Conservation (phyloP, 1,140 invertebrate species). For the Zaprionus davidi region DNA sequence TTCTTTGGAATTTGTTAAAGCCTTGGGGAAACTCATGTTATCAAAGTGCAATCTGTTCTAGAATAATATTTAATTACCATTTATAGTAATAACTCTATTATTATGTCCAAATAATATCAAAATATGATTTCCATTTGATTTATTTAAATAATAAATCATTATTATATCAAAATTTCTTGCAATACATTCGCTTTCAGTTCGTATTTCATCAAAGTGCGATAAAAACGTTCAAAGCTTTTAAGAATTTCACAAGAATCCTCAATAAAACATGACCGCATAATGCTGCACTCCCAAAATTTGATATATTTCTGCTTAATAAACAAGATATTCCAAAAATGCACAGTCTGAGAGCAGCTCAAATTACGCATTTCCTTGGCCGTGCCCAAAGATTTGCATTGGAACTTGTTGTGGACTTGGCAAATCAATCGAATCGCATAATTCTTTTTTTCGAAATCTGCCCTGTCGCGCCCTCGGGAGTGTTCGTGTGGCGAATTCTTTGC, state of each 20-base stretch:
- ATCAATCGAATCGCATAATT: background rate
- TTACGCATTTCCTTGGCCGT: conserved; percentile 46
- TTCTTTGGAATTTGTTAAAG: no score
- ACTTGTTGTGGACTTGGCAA: background rate
- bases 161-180: background rate
- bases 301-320: background rate
- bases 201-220: background rate
- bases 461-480: background rate
- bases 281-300: conserved; percentile 17
- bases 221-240: no score
- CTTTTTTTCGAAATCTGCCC: background rate
- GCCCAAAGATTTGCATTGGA: background rate
- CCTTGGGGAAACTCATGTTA: no score
- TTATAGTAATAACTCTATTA: no score
- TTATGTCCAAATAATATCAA: background rate
- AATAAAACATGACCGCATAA: conserved; percentile 1
- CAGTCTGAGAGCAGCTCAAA: conserved; percentile 48
- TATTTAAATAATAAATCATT: no score
- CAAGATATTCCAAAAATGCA: background rate
- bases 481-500: conserved; percentile 4
- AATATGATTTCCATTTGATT: no score
- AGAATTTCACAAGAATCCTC: background rate
- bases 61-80: background rate
- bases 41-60: no score
- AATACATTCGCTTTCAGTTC: background rate